A percentile compares a stretch with the other conserved stretches of the same genome.
phyloP scores from a whole-genome alignment of 23 tunicate species.

The Ascidia mentula region DNA sequence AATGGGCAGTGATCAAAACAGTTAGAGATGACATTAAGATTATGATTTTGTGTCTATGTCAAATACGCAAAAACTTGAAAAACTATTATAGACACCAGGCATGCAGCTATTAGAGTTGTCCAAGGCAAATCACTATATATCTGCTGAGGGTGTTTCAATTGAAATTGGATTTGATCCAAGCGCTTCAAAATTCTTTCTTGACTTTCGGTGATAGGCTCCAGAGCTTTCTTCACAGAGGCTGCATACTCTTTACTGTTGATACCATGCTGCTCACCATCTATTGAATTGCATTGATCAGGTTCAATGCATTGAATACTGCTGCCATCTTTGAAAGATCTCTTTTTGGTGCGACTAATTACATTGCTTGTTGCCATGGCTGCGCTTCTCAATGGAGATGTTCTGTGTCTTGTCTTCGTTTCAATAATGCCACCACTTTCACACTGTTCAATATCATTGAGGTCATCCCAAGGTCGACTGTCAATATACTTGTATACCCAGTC shows the following conservation, averaged over 20 bases:
- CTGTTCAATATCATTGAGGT: constrained; percentile 52
- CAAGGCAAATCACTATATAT: neutral
- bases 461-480: constrained; percentile 66
- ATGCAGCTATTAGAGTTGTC: neutral
- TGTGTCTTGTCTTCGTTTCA: constrained; percentile 35
- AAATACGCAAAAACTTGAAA: neutral
- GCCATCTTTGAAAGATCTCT: too few relatives aligned
- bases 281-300: neutral
- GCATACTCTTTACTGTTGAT: neutral
- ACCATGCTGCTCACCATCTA: neutral
- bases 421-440: constrained; percentile 52
- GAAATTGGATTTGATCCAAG: neutral
- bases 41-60: neutral
- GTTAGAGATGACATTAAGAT: too few relatives aligned
- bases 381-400: constrained; percentile 18
- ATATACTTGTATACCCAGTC: constrained; percentile 45
- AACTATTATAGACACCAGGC: neutral
- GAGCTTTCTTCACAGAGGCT: neutral
- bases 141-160: neutral
- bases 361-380: neutral
- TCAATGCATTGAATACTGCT: neutral
- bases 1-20: too few relatives aligned
- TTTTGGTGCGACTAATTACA: too few relatives aligned
- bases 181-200: neutral
- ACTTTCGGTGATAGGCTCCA: neutral